Percentiles rank a stretch among this genome's conserved stretches.
Evolutionary conservation across 2,888 invertebrate species (phyloP).

Genomic region (Nephrocerus scutellatus): DNA sequence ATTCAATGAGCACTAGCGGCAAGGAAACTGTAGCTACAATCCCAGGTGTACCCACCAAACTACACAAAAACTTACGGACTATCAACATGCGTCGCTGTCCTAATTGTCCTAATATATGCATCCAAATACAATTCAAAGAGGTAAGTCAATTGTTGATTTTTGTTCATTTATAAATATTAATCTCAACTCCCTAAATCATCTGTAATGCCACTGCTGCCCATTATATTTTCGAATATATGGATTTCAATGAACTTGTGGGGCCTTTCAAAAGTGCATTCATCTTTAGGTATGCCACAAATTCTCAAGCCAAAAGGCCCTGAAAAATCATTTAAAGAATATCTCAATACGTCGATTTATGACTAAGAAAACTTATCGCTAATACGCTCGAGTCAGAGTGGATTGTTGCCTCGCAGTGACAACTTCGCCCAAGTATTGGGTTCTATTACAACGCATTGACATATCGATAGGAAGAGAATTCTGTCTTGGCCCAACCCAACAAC

Average conservation of each 20-base stretch:
- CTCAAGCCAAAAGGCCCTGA: conserved; percentile 46
- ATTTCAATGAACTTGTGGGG: conserved; percentile 79
- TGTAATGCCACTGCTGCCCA: conserved; percentile 74
- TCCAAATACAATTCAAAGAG: conserved; percentile 53
- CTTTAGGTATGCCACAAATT: conserved; percentile 48
- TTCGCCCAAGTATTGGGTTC: conserved; percentile 88
- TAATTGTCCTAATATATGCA: conserved; percentile 59
- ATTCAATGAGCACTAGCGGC: too few species aligned
- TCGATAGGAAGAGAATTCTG: conserved; percentile 96
- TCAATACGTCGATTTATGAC: conserved; percentile 44
- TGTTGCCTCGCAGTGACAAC: conserved; percentile 78
- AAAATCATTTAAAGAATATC: conserved; percentile 46
- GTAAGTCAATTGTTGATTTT: conserved; percentile 42
- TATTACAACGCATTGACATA: conserved; percentile 86
- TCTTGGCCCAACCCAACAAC: conserved; percentile 98
- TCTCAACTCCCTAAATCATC: conserved; percentile 53
- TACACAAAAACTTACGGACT: conserved; percentile 48
- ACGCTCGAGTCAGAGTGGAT: conserved; percentile 54
- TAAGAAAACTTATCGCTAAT: conserved; percentile 39
- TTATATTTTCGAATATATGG: conserved; percentile 82
- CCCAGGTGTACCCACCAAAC: too few species aligned
- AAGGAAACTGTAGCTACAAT: too few species aligned
- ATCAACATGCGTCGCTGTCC: conserved; percentile 61
- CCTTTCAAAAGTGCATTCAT: conserved; percentile 56
- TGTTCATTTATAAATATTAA: conserved; percentile 35